Evolutionary conservation across 92 coral and sea anemone species (phyloP).

Genomic region (Palythoa caribaeorum): DNA sequence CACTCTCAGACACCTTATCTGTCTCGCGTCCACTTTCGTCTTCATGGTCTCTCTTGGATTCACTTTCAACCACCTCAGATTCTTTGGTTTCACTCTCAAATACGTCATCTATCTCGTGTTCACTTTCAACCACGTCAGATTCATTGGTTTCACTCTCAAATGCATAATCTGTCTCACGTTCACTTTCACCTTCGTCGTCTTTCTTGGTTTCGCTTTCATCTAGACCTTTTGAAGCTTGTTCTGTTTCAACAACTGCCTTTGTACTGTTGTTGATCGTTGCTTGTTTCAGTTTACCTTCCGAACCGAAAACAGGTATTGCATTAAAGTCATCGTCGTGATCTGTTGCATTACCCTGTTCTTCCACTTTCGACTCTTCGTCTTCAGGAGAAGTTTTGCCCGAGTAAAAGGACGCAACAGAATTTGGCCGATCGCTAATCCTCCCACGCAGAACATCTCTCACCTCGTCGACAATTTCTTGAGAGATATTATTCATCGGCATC

Average conservation of each 20-base stretch:
- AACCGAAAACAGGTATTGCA: neutral
- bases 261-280: neutral
- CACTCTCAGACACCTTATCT: neutral
- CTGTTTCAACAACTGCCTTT: neutral
- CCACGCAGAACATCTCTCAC: constrained; percentile 80
- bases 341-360: neutral
- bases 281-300: neutral
- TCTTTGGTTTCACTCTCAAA: neutral
- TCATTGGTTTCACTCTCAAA: neutral
- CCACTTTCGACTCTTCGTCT: neutral
- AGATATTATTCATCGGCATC: constrained; percentile 93
- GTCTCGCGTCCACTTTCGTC: neutral
- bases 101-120: neutral
- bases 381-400: constrained; percentile 15
- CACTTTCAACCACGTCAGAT: neutral
- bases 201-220: neutral
- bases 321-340: neutral
- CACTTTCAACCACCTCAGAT: neutral
- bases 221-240: neutral
- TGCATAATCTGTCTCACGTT: neutral
- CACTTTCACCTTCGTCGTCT: neutral
- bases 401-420: constrained; percentile 53
- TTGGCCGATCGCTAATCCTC: constrained; percentile 67
- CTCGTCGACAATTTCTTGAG: constrained; percentile 76
- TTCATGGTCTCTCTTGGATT: neutral